Base-by-base conservation (phyloP, 2,113 vertebrate species). In the Marmota flaviventris region DNA sequence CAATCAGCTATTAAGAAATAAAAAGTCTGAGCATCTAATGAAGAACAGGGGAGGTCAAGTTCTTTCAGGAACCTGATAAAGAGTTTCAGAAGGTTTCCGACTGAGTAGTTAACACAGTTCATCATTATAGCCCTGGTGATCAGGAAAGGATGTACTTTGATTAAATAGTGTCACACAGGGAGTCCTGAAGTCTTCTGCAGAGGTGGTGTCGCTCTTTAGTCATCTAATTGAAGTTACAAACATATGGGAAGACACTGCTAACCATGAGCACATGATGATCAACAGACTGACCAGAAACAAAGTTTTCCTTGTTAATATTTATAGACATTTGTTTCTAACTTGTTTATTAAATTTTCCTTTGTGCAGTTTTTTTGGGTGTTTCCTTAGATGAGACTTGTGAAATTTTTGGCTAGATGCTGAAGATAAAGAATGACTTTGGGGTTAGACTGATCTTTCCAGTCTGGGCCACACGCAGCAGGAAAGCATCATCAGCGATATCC, bases 321-420 rank as follows among this genome's bases (percentile, higher is more conserved):
- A 81, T 72, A 86, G 82, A 27, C n/a, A n/a, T 58, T 92, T 72
- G 4, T 61, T 75, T 88, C 29, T 94, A 93, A 79, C 2, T 61
- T n/a, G 53, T 48, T 78, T 63, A 63, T 39, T 83, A 58, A 29
- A 18, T 27, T 61, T 67, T 87, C 25, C 0, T 91, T 25, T 51
- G 77, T 32, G 22, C 37, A 76, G 4, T 79, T 96, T 89, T 96
- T 53, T 34, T 8, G 69, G 4, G 8, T 88, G 34, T 81, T 93
- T 96, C 20, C 56, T 93, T 91, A 85, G 75, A 91, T 61, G 61
- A 67, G 93, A 93, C 84, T 27, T 27, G 27, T 69, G n/a, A 39
- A 81, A 70, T 34, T 77, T 56, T 93, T 82, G 87, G 83, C 69
- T 83, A 92, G 45, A 27, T 61, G 29, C 24, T 61, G 32, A 81